A percentile compares a stretch with the other conserved stretches of the same genome.
Conservation (phyloP, 30 jellyfish, hydroid and myxozoan genomes). For the Mastigias papua region DNA sequence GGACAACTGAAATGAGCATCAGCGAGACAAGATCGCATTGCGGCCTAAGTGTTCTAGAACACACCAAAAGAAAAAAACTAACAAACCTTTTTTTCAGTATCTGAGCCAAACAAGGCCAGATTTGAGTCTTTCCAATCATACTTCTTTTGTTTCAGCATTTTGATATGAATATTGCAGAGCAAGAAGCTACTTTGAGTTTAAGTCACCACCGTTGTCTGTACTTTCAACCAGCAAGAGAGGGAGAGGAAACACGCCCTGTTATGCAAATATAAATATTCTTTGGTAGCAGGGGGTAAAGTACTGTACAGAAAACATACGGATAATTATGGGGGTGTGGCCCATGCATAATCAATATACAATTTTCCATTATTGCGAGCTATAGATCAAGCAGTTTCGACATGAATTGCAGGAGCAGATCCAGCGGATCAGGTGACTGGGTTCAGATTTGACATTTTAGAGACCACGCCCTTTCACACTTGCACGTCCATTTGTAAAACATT, state of each 20-base stretch:
- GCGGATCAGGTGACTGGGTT: no score
- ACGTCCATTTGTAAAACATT: no score
- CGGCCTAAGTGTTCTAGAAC: no score
- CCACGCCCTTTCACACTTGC: no score
- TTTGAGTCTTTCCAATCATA: constrained; percentile 99
- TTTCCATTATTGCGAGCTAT: no score
- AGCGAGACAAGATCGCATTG: not conserved
- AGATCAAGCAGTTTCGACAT: no score
- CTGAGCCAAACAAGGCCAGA: constrained; percentile 99
- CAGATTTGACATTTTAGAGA: no score
- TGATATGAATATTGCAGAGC: not conserved
- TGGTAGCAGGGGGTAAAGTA: not conserved
- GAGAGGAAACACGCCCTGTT: not conserved
- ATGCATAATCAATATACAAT: no score
- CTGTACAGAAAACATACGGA: no score
- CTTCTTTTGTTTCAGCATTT: constrained; percentile 91
- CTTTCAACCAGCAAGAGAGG: not conserved
- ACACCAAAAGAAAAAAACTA: no score
- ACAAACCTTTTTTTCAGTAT: constrained; percentile 98
- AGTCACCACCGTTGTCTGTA: not conserved
- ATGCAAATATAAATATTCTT: not conserved
- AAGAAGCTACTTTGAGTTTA: not conserved
- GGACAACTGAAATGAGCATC: not conserved
- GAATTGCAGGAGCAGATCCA: no score
- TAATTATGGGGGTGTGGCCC: no score